A percentile compares a stretch with the other conserved stretches of the same genome.
Evolutionary conservation across 1,140 invertebrate genomes (phyloP).

Genomic region (Heliconius melpomene): DNA sequence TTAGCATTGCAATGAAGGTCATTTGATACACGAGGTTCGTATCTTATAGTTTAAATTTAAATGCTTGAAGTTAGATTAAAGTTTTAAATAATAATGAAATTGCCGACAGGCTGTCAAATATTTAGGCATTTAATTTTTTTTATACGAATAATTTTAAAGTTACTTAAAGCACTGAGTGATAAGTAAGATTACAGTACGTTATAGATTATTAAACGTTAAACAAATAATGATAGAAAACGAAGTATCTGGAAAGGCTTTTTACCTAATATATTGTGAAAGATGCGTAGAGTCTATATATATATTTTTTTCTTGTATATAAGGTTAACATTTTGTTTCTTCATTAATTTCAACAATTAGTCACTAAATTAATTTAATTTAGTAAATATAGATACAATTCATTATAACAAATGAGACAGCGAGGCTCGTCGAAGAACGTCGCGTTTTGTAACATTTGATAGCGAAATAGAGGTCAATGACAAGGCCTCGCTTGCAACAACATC

Average conservation of each 20-base stretch:
- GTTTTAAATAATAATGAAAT: neutral
- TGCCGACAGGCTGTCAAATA: neutral
- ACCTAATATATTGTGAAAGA: neutral
- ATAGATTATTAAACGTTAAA: neutral
- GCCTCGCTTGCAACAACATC: constrained; percentile 52
- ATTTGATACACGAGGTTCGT: neutral
- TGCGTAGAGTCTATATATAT: neutral
- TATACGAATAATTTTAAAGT: no score
- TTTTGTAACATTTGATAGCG: constrained; percentile 57
- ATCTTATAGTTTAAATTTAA: neutral
- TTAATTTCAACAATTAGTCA: neutral
- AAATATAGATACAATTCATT: constrained; percentile 15
- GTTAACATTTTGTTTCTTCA: no score
- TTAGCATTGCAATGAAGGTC: constrained; percentile 9
- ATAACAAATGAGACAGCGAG: constrained; percentile 46
- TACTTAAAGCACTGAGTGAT: no score
- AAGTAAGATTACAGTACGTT: no score
- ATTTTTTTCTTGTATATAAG: no score
- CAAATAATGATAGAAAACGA: neutral
- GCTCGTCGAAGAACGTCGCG: constrained; percentile 55
- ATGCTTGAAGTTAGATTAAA: neutral
- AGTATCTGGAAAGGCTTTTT: neutral
- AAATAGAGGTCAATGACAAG: constrained; percentile 78
- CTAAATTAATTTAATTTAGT: neutral
- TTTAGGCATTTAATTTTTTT: neutral